phyloP scores from a whole-genome alignment of 2,888 invertebrate genomes.

The Monochamus alternatus region DNA sequence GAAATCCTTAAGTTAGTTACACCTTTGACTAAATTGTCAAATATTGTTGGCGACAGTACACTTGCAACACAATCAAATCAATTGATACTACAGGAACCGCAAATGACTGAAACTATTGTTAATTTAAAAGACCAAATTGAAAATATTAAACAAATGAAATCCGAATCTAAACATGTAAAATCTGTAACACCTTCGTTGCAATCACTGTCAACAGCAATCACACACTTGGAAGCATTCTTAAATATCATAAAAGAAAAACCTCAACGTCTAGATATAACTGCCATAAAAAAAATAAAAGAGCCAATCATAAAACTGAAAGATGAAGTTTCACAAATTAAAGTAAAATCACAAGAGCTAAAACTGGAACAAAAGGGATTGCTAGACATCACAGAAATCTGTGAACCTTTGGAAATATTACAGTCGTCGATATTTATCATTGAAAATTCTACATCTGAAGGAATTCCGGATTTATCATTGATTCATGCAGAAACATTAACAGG shows the following conservation, averaged over 20 bases:
- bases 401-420: slow-evolving; percentile 41
- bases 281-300: not conserved
- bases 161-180: not conserved
- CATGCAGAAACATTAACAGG: not conserved
- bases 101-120: not conserved
- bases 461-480: slow-evolving; percentile 8
- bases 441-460: slow-evolving; percentile 6
- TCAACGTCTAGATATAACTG: not conserved
- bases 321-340: not conserved
- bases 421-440: slow-evolving; percentile 24
- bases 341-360: not conserved
- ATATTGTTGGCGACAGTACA: not conserved
- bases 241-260: not conserved
- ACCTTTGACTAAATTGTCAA: not conserved
- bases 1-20: not conserved
- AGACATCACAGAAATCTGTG: slow-evolving; percentile 48
- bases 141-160: not conserved
- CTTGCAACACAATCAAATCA: too few relatives aligned
- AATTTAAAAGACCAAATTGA: not conserved
- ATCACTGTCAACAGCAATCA: not conserved
- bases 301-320: not conserved
- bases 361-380: slow-evolving; percentile 45
- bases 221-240: not conserved
- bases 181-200: not conserved
- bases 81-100: not conserved